These are phyloP conservation scores for Phalloptychus januarius DNA, from an alignment of 2,797 vertebrate genomes.

Conservation along the genomic window DNA sequence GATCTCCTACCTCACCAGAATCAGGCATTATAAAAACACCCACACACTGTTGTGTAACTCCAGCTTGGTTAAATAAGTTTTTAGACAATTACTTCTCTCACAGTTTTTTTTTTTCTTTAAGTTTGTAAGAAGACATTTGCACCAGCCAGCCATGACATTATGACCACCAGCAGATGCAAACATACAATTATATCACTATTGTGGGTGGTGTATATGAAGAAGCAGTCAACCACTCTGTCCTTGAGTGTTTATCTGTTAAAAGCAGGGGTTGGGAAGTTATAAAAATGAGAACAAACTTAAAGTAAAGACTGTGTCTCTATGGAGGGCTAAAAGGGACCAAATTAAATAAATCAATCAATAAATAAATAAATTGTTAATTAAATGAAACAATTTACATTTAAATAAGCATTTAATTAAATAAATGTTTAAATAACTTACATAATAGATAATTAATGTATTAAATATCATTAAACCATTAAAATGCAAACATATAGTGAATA, in stretches of 20 bases:
- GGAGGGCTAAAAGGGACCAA: too few species aligned
- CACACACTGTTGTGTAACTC: conserved; percentile 82
- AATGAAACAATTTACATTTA: too few species aligned
- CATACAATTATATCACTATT: not conserved
- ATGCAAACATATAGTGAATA: not conserved
- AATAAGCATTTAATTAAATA: too few species aligned
- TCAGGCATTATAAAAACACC: conserved; percentile 72
- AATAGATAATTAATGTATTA: too few species aligned
- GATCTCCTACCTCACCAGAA: conserved; percentile 76
- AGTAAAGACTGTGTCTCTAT: not conserved
- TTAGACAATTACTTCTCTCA: conserved; percentile 32
- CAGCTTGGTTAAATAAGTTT: conserved; percentile 65
- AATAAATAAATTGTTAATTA: too few species aligned
- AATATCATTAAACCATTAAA: not conserved
- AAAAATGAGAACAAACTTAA: not conserved
- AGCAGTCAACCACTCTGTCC: not conserved
- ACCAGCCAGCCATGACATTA: conserved; percentile 3
- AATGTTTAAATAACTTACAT: too few species aligned
- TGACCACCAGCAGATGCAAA: not conserved
- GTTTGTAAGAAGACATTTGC: conserved; percentile 23
- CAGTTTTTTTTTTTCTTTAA: conserved; percentile 31
- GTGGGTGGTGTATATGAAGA: not conserved
- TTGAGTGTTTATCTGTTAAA: not conserved
- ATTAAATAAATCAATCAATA: too few species aligned
- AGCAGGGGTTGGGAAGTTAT: not conserved